phyloP scores from a whole-genome alignment of 2,113 vertebrate genomes.

The Osmerus mordax region DNA sequence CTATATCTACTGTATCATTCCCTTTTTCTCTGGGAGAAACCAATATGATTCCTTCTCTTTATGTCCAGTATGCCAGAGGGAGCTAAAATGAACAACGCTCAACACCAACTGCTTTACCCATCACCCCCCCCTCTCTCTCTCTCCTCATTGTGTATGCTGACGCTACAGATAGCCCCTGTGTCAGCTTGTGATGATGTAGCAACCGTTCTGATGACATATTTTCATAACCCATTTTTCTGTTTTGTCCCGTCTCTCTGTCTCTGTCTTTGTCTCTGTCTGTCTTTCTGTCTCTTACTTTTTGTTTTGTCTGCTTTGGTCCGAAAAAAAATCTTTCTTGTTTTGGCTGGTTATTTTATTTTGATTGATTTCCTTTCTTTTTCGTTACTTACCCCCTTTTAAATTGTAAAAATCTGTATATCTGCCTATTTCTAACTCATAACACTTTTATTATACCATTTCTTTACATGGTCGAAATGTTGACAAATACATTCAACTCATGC shows the following conservation, averaged over 20 bases:
- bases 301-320: conserved; percentile 46
- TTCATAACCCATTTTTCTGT: conserved; percentile 67
- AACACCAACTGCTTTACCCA: conserved; percentile 52
- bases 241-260: conserved; percentile 66
- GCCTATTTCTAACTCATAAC: conserved; percentile 49
- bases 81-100: conserved; percentile 23
- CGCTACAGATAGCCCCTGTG: conserved; percentile 17
- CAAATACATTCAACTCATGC: neutral
- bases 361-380: conserved; percentile 21
- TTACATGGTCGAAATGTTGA: neutral
- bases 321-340: conserved; percentile 46
- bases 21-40: neutral
- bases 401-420: conserved; percentile 54
- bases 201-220: conserved; percentile 40
- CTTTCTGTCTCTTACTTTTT: conserved; percentile 41
- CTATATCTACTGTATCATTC: neutral
- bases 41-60: neutral
- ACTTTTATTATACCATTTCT: neutral
- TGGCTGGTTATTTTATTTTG: conserved; percentile 38
- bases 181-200: conserved; percentile 11
- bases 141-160: conserved; percentile 28
- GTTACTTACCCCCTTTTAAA: conserved; percentile 49
- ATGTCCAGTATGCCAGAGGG: conserved; percentile 9
- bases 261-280: conserved; percentile 62
- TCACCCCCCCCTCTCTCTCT: conserved; percentile 11